Base-by-base conservation (phyloP, 2,113 vertebrate species). In the Eulacestoma nigropectus region DNA sequence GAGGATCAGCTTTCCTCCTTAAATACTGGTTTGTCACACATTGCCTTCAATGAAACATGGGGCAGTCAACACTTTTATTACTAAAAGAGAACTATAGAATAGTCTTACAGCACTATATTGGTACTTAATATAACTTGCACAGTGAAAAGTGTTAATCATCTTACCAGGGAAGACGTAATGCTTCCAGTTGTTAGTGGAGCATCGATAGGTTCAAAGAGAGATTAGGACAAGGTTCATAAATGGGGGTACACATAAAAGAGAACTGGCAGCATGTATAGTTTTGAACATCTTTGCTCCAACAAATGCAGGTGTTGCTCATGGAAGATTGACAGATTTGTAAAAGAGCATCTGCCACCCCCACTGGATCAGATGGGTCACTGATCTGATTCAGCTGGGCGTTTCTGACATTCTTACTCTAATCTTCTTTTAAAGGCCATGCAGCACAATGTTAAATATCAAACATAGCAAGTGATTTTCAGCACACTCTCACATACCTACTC, bases 1-100 rank as follows among this genome's bases (percentile, higher is more conserved):
- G 98, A 67, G 99, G 98, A 62, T 99, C 99, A 75, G 98, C 98
- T 97, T 98, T 98, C 95, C 99, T 99, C 96, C 98, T 98, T 84
- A 99, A 97, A 92, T 99, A 99, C 42, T 99, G 99, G 93, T 99
- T 99, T 91, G 99, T 99, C 4, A 98, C 97, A 96, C 99, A 99
- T 98, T 99, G 99, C 97, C 99, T 99, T 96, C 90, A 95, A 67
- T 84, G 94, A 91, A 87, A 95, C 84, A 89, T 20, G 35, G 20
- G 41, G 94, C 49, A 91, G 55, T 50, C 59, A 93, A 27, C 5
- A 49, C 35, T 35, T 56, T 72, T 14, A 68, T 68, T 69, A 47
- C 39, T 23, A 39, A 77, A 92, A 73, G 27, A 33, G 27, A 88
- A 20, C 29, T 2, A 8, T 1, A 75, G 25, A 86, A 88, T 6